phyloP scores from a whole-genome alignment of 2,113 vertebrate species.

The Ramphastos sulfuratus region DNA sequence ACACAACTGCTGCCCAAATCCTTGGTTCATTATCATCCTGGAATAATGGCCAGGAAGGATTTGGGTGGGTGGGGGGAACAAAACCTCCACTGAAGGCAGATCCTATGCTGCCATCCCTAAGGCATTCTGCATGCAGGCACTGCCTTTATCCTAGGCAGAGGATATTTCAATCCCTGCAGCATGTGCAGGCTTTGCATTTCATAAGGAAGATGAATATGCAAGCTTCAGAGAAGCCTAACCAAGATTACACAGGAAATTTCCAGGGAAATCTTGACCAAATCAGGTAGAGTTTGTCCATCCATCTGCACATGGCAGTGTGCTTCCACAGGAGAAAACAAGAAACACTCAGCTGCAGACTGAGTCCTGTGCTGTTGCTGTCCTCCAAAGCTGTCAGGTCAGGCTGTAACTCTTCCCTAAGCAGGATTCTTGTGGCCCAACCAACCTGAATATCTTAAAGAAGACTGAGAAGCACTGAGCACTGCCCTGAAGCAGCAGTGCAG shows the following conservation, averaged over 20 bases:
- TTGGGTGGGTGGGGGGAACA: background rate
- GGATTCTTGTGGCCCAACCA: background rate
- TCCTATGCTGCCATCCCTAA: background rate
- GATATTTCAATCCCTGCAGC: background rate
- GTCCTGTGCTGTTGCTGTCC: background rate
- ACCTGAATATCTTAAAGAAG: background rate
- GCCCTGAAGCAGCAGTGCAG: background rate
- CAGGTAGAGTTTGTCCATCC: background rate
- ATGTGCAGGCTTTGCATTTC: fast-evolving
- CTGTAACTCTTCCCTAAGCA: background rate
- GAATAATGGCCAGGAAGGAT: background rate
- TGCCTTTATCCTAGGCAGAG: background rate
- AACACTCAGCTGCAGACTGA: background rate
- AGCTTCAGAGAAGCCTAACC: background rate
- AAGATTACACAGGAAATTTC: background rate
- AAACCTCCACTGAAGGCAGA: background rate
- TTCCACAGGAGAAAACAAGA: background rate
- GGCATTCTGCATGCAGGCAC: background rate
- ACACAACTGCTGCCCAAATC: background rate
- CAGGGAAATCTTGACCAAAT: background rate
- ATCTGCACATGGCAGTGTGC: background rate
- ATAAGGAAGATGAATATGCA: background rate
- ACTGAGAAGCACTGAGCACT: background rate
- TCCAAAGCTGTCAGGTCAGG: background rate
- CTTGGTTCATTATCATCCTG: background rate